Evolutionary conservation across 2,888 invertebrate genomes (phyloP), one percentile per base, ranked within the genome.

Genomic region (Rhyacophila evoluta): DNA sequence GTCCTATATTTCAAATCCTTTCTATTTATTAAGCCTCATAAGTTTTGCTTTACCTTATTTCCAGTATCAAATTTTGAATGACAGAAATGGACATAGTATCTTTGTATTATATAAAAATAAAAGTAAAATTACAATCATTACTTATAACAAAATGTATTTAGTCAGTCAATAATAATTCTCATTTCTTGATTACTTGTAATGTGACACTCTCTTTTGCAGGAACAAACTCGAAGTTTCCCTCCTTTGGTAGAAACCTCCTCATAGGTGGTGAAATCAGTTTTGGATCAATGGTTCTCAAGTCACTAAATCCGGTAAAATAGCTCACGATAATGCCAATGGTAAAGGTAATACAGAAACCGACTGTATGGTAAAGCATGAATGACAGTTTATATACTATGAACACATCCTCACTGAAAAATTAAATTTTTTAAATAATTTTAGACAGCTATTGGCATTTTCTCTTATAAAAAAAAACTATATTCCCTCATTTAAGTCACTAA

Each of bases 331-430:
- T 84, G 0, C 91, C 92, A 28, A 91, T 85, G 0, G 89, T 82
- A 79, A 92, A 87, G 0, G 90, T 89, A 0, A 90, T 84, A 0
- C 87, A 25, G 15, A 87, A 87, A 0, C 92, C 92, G 8, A 91
- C 83, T 1, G 89, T 80, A 5, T 90, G 89, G 84, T 92, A 92
- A 88, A 91, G 92, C 85, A 92, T 90, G 84, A 92, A 92, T 1
- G 92, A 91, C 41, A 93, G 85, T 11, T 89, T 88, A 84, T 89
- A 93, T 8, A 93, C 83, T 6, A 87, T 84, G 78, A 89, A 88
- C 1, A 86, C 84, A 39, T 39, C 39, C 11, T 39, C 39, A 39
- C 39, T 39, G 12, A 1, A 39, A 39, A 11, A 39, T 10, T 12
- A 39, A 39, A 38, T 38, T 36, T 36, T 10, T 6, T 36, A 6